A percentile compares a stretch with the other conserved stretches of the same genome.
Conservation (phyloP, 2,113 vertebrate species). For the Coracopsis vasa region DNA sequence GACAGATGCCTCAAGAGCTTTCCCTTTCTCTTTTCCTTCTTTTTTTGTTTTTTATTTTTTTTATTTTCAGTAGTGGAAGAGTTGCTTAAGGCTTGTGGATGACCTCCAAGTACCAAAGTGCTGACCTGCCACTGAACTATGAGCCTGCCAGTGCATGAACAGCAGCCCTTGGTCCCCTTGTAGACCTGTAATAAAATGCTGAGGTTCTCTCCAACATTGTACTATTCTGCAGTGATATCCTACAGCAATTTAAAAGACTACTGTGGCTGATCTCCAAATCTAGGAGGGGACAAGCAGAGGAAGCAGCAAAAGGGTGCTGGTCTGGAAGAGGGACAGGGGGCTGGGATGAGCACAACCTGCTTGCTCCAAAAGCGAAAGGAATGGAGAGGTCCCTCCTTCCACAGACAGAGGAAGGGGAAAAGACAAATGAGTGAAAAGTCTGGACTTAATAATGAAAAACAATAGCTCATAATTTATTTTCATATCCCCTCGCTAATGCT, state of each 20-base stretch:
- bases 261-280: background rate
- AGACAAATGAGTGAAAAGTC: background rate
- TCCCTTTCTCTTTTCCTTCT: background rate
- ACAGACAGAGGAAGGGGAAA: background rate
- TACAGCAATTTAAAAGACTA: background rate
- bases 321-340: background rate
- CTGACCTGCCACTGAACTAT: background rate
- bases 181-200: background rate
- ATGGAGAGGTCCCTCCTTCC: background rate
- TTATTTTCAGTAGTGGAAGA: background rate
- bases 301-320: background rate
- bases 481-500: constrained; percentile 48
- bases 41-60: background rate
- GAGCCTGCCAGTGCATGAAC: background rate
- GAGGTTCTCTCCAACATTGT: background rate
- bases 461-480: constrained; percentile 65
- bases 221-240: background rate
- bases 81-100: background rate
- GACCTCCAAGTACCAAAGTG: background rate
- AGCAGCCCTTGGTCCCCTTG: background rate
- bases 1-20: background rate
- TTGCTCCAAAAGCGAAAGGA: background rate
- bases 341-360: background rate
- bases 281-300: background rate
- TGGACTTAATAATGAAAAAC: constrained; percentile 55